Conservation (phyloP, 2,888 invertebrate species). For the Chrysolina oricalcia region DNA sequence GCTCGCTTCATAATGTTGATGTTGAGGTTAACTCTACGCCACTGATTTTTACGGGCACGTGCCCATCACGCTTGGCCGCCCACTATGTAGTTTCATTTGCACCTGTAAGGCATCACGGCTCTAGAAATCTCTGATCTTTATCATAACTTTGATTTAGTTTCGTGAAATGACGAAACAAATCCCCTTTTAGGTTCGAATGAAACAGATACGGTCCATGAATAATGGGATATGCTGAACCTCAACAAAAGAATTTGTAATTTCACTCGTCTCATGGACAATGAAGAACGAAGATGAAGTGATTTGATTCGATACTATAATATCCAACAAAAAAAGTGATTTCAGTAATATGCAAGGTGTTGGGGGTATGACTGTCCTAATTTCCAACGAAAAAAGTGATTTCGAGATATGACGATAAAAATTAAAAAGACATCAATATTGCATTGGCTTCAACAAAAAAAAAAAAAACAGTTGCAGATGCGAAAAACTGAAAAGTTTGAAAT, state of each 20-base stretch:
- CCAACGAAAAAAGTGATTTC: too few relatives aligned
- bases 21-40: constrained; percentile 22
- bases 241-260: not conserved
- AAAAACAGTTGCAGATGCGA: too few relatives aligned
- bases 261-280: not conserved
- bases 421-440: too few relatives aligned
- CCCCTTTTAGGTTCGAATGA: not conserved
- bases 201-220: not conserved
- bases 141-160: constrained; percentile 42
- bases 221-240: not conserved
- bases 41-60: constrained; percentile 62
- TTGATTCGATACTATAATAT: too few relatives aligned
- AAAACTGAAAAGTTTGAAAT: too few relatives aligned
- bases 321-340: too few relatives aligned
- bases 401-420: too few relatives aligned
- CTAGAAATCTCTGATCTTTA: constrained; percentile 63
- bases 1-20: too few relatives aligned
- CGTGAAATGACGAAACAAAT: constrained; percentile 2
- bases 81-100: constrained; percentile 59
- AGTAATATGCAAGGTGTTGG: too few relatives aligned
- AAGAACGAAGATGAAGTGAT: not conserved
- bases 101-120: constrained; percentile 64
- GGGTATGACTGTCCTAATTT: too few relatives aligned
- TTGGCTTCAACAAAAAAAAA: too few relatives aligned
- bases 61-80: constrained; percentile 65